Percentiles rank a stretch among this genome's conserved stretches.
phyloP scores from a whole-genome alignment of 37 sponge, comb jelly and placozoan genomes.

The Ephydatia muelleri region DNA sequence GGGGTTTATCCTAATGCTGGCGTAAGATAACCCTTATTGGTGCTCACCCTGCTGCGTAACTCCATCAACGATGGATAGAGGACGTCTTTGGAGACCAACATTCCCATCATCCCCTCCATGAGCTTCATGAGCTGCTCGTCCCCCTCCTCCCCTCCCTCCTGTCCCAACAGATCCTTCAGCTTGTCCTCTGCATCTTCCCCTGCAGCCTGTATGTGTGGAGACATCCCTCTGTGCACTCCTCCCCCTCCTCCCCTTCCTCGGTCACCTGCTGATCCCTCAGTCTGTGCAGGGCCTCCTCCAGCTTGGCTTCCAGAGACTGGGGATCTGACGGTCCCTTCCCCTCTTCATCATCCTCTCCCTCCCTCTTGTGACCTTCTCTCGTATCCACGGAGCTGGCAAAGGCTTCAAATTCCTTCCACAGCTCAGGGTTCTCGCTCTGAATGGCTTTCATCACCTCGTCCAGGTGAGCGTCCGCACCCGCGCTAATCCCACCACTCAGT shows the following conservation, averaged over 20 bases:
- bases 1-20: no score
- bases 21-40: no score
- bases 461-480: conserved; percentile 50
- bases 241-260: background rate
- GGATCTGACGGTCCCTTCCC: background rate
- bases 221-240: background rate
- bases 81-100: conserved; percentile 76
- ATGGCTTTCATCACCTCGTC: conserved; percentile 56
- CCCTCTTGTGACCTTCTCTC: background rate
- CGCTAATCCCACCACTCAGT: conserved; percentile 43
- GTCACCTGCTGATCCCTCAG: conserved; percentile 31
- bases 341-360: conserved; percentile 7
- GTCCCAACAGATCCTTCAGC: conserved; percentile 34
- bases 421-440: conserved; percentile 62
- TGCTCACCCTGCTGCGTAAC: conserved; percentile 49
- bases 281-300: conserved; percentile 59
- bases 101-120: conserved; percentile 87
- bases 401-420: conserved; percentile 62
- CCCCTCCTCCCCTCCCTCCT: conserved; percentile 42
- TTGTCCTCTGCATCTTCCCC: background rate
- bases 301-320: conserved; percentile 16
- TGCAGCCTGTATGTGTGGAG: background rate
- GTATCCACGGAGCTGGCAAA: conserved; percentile 34
- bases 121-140: conserved; percentile 69
- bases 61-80: conserved; percentile 81